Evolutionary conservation across 1,140 invertebrate species (phyloP), one percentile per base, ranked within the genome.

Genomic region (Goniozus legneri): DNA sequence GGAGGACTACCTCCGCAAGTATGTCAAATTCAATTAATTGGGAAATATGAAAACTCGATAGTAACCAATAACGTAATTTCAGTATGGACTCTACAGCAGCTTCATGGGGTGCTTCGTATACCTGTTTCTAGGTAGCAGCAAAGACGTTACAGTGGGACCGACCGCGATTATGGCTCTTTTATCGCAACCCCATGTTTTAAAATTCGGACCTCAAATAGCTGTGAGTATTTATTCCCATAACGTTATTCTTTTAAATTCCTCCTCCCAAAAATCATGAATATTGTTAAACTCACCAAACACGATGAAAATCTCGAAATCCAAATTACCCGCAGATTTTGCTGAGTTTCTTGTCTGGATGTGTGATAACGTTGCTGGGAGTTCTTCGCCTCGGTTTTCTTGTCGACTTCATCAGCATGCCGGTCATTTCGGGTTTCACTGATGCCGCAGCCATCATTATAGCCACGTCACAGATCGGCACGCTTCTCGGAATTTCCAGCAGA

Each of bases 21-120:
- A 65, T 54, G 56, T 58, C 24, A 54, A 8, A n/a, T 14, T 8
- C 4, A 27, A 27, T 6, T 6, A 27, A 27, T 27, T 10, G 24
- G 10, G 24, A 27, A 34, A 15, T 34, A 34, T 34, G 6, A 34
- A 27, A 27, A 27, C 24, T 10, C 24, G 4, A 27, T 27, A 27
- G 10, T 27, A 27, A 34, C 18, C 32, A 44, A 44, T n/a, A 44
- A 12, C 38, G 30, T 45, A 57, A 56, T 67, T 73, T 37, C 62
- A 82, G 80, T 83, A 83, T 68, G 86, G 85, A 27, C 65, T 88
- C 6, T 87, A 87, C 64, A 82, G 84, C 30, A 77, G 81, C 13
- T 86, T 87, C 58, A 80, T 85, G 76, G 83, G 84, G 10, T 81
- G 80, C 58, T 84, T 87, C 65, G 71, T 85, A 16, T 88, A 88